phyloP scores from a whole-genome alignment of 2,113 vertebrate genomes.

The Tinamus guttatus region DNA sequence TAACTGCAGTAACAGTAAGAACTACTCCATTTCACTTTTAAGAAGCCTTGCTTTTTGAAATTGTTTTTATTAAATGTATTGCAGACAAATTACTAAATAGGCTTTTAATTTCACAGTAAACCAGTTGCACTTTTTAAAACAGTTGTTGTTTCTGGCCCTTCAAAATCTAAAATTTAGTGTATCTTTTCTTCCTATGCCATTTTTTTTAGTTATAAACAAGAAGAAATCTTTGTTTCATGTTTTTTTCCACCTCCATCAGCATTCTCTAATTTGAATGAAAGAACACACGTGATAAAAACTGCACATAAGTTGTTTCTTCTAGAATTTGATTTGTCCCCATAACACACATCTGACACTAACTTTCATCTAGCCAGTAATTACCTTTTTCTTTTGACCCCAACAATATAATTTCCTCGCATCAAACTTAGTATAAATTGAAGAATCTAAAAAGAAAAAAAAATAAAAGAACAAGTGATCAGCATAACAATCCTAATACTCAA shows the following conservation, averaged over 20 bases:
- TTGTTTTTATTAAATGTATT: too few relatives aligned
- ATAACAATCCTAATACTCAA: not conserved
- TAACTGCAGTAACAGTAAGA: not conserved
- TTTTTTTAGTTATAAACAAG: not conserved
- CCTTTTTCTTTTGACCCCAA: constrained; percentile 75
- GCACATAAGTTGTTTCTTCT: not conserved
- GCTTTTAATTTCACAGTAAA: not conserved
- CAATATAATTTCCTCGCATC: constrained; percentile 70
- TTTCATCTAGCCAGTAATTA: constrained; percentile 37
- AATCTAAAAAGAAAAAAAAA: constrained; percentile 65
- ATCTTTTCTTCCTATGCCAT: not conserved
- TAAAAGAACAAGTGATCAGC: not conserved
- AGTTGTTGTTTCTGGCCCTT: not conserved
- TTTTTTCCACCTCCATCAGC: not conserved
- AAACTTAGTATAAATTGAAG: constrained; percentile 75
- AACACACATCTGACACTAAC: not conserved
- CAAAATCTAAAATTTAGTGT: accelerated
- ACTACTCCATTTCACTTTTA: not conserved
- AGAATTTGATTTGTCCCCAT: not conserved
- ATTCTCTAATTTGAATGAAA: not conserved
- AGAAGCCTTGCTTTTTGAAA: not conserved
- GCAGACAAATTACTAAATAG: not conserved
- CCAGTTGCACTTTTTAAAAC: accelerated
- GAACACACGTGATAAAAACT: not conserved
- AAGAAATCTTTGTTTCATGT: not conserved